Conservation (phyloP, 1,140 invertebrate species). For the Popillia japonica region DNA sequence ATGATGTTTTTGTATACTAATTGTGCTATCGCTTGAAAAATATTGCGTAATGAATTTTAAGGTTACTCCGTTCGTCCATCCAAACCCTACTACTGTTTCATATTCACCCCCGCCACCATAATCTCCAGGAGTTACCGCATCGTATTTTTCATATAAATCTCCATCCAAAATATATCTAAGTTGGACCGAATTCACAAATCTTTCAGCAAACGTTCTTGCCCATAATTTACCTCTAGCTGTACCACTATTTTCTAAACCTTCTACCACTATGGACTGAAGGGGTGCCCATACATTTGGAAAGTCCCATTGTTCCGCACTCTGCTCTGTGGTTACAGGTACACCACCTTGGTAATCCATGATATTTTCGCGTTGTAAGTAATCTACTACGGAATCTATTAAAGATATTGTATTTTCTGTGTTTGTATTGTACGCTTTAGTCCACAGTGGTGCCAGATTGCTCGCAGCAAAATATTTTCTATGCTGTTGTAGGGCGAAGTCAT, state of each 20-base stretch:
- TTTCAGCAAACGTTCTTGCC: constrained; percentile 72
- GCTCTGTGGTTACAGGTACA: constrained; percentile 74
- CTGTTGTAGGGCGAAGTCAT: constrained; percentile 61
- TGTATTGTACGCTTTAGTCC: constrained; percentile 62
- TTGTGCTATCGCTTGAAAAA: not conserved
- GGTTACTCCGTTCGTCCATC: constrained; percentile 90
- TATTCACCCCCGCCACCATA: constrained; percentile 92
- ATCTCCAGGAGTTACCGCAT: constrained; percentile 72
- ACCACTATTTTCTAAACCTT: constrained; percentile 69
- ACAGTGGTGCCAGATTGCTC: constrained; percentile 76
- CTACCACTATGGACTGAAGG: constrained; percentile 79
- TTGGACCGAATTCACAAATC: constrained; percentile 81
- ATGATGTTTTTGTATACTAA: no score
- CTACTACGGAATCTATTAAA: constrained; percentile 59
- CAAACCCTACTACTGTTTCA: constrained; percentile 87
- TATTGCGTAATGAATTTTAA: constrained; percentile 39
- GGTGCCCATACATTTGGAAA: constrained; percentile 90
- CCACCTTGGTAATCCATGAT: constrained; percentile 70
- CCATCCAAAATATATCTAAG: constrained; percentile 62
- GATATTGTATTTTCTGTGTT: constrained; percentile 45
- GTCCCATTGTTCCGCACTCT: constrained; percentile 88
- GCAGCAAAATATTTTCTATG: constrained; percentile 68
- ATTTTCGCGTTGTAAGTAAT: constrained; percentile 64
- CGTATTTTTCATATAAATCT: constrained; percentile 91
- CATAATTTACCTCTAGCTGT: constrained; percentile 65